A percentile compares a stretch with the other conserved stretches of the same genome.
Evolutionary conservation across 2,888 invertebrate species (phyloP).

Genomic region (Agrochola circellaris): DNA sequence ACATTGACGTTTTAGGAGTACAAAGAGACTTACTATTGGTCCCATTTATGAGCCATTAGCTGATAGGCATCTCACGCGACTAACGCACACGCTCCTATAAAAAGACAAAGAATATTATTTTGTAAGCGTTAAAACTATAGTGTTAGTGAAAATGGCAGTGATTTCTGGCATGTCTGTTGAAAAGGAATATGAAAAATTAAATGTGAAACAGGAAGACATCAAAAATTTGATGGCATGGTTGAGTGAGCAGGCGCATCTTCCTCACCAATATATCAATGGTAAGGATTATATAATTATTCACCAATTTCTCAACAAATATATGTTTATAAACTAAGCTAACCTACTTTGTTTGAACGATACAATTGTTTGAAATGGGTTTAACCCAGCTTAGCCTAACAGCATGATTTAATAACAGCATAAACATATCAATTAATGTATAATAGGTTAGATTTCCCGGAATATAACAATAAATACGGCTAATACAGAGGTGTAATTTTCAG

Average conservation of each 20-base stretch:
- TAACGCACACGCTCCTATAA: slow-evolving; percentile 16
- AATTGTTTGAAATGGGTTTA: slow-evolving; percentile 39
- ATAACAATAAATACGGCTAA: slow-evolving; percentile 41
- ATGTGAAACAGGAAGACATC: slow-evolving; percentile 90
- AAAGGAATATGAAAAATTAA: slow-evolving; percentile 90
- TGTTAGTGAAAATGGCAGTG: slow-evolving; percentile 68
- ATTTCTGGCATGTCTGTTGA: slow-evolving; percentile 63
- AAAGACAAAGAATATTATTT: slow-evolving; percentile 11
- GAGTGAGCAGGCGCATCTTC: slow-evolving; percentile 91
- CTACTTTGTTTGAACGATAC: slow-evolving; percentile 42
- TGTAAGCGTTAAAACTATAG: background rate
- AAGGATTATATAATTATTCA: slow-evolving; percentile 45
- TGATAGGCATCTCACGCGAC: slow-evolving; percentile 50
- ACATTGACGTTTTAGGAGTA: slow-evolving; percentile 57
- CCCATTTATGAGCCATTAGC: slow-evolving; percentile 62
- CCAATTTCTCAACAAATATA: background rate
- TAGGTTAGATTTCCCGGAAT: slow-evolving; percentile 49
- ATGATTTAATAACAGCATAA: slow-evolving; percentile 46
- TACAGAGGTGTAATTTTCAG: slow-evolving; percentile 71
- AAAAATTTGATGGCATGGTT: slow-evolving; percentile 91
- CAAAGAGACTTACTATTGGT: slow-evolving; percentile 59
- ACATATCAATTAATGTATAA: slow-evolving; percentile 50
- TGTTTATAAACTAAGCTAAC: slow-evolving; percentile 16
- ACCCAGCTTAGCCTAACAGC: slow-evolving; percentile 41
- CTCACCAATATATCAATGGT: slow-evolving; percentile 86